These are phyloP conservation scores for Petaurus breviceps DNA, from an alignment of 2,113 vertebrate species.

Conservation along the genomic window DNA sequence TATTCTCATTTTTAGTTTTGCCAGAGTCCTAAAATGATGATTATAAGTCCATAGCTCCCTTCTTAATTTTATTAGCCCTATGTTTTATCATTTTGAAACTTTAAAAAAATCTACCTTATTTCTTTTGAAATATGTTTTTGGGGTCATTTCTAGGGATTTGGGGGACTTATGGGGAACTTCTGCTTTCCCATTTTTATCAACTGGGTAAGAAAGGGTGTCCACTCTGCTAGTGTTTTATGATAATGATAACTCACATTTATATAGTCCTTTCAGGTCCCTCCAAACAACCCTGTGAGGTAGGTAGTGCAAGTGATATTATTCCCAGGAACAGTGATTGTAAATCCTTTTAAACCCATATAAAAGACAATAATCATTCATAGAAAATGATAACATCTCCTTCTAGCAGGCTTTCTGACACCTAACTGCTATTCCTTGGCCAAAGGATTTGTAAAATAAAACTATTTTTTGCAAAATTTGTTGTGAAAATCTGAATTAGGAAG, in stretches of 20 bases:
- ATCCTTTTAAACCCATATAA: background rate
- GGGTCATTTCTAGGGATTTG: background rate
- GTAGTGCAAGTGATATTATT: background rate
- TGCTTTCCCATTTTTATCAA: background rate
- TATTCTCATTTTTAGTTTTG: background rate
- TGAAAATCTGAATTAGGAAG: conserved; percentile 25
- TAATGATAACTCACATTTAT: background rate
- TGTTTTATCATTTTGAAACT: background rate
- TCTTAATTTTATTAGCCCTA: conserved; percentile 38
- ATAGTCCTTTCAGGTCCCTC: background rate
- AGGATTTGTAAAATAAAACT: conserved; percentile 40
- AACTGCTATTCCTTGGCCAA: conserved; percentile 14
- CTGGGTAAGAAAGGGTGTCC: background rate
- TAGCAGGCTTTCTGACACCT: background rate
- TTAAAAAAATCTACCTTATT: background rate
- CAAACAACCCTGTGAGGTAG: background rate
- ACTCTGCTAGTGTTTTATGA: background rate
- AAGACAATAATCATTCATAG: background rate
- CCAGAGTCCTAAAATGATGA: background rate
- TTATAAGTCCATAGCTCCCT: background rate
- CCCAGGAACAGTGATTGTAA: background rate
- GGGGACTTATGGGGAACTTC: background rate
- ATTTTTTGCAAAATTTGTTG: conserved; percentile 26
- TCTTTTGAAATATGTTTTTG: background rate
- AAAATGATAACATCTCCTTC: conserved; percentile 25